Evolutionary conservation across 2,113 vertebrate genomes (phyloP).

Genomic region (Edolisoma coerulescens): DNA sequence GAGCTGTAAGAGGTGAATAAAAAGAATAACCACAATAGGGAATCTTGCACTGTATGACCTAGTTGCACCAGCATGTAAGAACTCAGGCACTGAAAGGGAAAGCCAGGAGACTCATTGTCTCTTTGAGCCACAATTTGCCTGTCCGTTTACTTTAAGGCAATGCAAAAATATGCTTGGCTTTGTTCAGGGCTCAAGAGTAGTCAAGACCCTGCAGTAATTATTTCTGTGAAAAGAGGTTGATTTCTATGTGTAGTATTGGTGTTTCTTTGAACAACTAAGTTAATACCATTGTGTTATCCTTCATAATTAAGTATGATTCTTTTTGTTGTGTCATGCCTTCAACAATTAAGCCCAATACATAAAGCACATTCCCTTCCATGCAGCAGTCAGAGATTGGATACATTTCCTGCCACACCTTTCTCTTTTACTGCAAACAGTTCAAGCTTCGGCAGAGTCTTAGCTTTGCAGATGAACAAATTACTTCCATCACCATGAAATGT

Average conservation of each 20-base stretch:
- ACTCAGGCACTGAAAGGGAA: neutral
- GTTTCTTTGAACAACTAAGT: neutral
- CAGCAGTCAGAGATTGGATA: neutral
- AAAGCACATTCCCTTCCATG: neutral
- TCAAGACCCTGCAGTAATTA: neutral
- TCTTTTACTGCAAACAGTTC: neutral
- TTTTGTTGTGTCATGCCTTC: neutral
- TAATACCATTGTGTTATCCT: neutral
- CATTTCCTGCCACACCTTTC: neutral
- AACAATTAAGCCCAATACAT: neutral
- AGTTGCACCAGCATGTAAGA: slow-evolving; percentile 18
- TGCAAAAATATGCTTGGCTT: slow-evolving; percentile 8
- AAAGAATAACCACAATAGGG: slow-evolving; percentile 5
- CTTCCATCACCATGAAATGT: neutral
- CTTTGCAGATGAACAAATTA: neutral
- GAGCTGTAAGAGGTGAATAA: neutral
- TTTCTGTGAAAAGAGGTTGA: neutral
- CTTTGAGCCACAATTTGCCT: slow-evolving; percentile 11
- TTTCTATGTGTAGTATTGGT: neutral
- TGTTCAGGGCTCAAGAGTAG: neutral
- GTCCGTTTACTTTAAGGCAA: neutral
- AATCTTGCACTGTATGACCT: slow-evolving; percentile 39
- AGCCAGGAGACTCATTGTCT: neutral
- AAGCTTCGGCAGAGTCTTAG: neutral
- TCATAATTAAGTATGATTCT: neutral